Base-by-base conservation (phyloP, 2,797 vertebrate species). In the Zalophus californianus region DNA sequence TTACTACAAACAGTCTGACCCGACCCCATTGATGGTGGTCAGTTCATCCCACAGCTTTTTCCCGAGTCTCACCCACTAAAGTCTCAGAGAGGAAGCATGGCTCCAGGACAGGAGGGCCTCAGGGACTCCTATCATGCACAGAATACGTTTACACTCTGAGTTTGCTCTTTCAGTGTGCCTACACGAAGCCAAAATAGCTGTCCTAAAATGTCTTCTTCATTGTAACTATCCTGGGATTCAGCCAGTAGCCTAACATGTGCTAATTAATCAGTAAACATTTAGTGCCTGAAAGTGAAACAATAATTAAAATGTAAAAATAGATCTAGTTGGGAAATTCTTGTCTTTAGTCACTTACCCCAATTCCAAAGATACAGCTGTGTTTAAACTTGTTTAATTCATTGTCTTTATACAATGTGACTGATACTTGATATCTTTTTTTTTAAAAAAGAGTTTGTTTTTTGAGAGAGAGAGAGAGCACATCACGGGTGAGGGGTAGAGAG, bases 361-460 rank as follows among this genome's bases (percentile, higher is more conserved):
- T 84, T 44, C 9, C 8, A 68, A 87, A 66, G 5, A 52, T 20
- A 89, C 20, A 90, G 44, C 29, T 72, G 21, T 80, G 20, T 56
- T 95, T 77, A 70, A 86, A 84, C 60, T 64, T 92, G 35, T 66
- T 89, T 80, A 91, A 48, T 60, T 77, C 41, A 52, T 68, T 70
- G 16, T 84, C 58, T 95, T 80, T 96, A 29, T 25, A 52, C 5
- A 41, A 20, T 68, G 82, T 50, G 38, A 21, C 7, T 2, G 89
- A 44, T 64, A 20, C 0, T 25, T 27, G 21, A 66, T 50, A 50
- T 50, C 13, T 66, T 8, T 66, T 58, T 20, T 58, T 58, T 60
- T 27, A 12, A 56, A 60, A 13, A 16, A 54, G 5, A 64, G 29
- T 64, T 64, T 66, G 32, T 32, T 66, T 64, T 32, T 32, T 2